Base-by-base conservation (phyloP, 2,113 vertebrate genomes). In the Syrrhaptes paradoxus region DNA sequence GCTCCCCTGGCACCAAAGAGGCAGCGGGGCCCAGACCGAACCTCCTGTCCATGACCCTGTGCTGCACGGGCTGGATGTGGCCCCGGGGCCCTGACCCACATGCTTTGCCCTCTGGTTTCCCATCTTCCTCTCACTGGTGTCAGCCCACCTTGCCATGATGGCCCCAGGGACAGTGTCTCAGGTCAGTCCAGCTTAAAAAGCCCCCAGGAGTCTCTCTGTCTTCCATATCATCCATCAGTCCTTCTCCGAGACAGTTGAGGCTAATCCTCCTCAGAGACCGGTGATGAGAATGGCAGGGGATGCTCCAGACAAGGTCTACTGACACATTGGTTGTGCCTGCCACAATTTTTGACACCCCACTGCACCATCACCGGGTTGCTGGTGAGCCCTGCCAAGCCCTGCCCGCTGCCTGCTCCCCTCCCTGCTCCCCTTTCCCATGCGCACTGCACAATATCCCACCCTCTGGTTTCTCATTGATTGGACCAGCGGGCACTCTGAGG, bases 401-500 rank as follows among this genome's bases (percentile, higher is more conserved):
- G 38, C 21, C 45, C n/a, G 32, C 34, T 48, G 78, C 68, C 29
- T 79, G 7, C 36, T 11, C 55, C 17, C n/a, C 15, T 54, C 20
- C 9, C 9, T 5, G 41, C 41, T 41, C 41, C 41, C 41, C 41
- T 41, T 52, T 52, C 62, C 41, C 1, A 0, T 4, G 6, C 2
- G 2, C 41, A 41, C 61, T 61, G 25, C 59, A 55, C 36, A 38
- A 11, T 10, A 52, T 26, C 8, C 0, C 73, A 58, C 52, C 66
- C 43, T 38, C 55, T 25, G 36, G 15, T n/a, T 76, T 59, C 58
- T 41, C 49, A 58, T 34, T 0, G 0, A 11, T 48, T 4, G 7
- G n/a, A 26, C 28, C 22, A 38, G 29, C 3, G 2, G 54, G 55
- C 2, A 5, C 57, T 24, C 28, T 0, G 0, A 6, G 20, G 29